phyloP scores from a whole-genome alignment of 2,888 invertebrate species.

The Micoletzkya japonica region DNA sequence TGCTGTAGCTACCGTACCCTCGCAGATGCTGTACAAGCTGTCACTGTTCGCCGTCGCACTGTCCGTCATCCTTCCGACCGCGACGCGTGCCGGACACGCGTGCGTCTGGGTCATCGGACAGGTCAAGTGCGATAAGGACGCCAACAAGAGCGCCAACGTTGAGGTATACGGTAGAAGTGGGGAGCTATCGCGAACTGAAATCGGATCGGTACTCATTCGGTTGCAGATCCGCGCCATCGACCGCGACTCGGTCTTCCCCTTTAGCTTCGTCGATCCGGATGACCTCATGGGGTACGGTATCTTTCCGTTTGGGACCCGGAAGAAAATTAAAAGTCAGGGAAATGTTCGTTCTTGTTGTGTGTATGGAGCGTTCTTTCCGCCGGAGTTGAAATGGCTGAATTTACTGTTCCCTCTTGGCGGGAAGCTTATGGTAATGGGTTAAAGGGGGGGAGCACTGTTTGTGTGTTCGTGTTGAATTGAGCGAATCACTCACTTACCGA shows the following conservation, averaged over 20 bases:
- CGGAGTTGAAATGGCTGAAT: too few species aligned
- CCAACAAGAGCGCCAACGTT: slow-evolving; percentile 56
- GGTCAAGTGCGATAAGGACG: slow-evolving; percentile 53
- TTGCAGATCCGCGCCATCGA: slow-evolving; percentile 54
- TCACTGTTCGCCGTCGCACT: slow-evolving; percentile 15
- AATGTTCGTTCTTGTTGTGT: too few species aligned
- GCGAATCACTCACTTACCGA: too few species aligned
- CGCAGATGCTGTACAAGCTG: too few species aligned
- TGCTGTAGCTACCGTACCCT: too few species aligned
- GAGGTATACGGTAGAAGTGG: slow-evolving; percentile 42
- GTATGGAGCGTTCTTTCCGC: too few species aligned
- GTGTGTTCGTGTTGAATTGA: too few species aligned
- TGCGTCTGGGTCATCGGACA: slow-evolving; percentile 60
- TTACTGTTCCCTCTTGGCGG: too few species aligned
- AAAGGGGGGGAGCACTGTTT: too few species aligned
- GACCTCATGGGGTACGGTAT: slow-evolving; percentile 61
- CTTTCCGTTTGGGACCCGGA: too few species aligned
- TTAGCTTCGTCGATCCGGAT: slow-evolving; percentile 59
- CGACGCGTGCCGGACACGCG: slow-evolving; percentile 40
- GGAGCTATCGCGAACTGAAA: background rate
- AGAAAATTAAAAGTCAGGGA: too few species aligned
- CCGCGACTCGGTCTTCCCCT: slow-evolving; percentile 43
- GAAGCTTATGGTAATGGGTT: too few species aligned
- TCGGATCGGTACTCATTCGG: background rate
- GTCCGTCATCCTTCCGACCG: background rate